Conservation (phyloP, 2,113 vertebrate genomes). For the Scomber colias region DNA sequence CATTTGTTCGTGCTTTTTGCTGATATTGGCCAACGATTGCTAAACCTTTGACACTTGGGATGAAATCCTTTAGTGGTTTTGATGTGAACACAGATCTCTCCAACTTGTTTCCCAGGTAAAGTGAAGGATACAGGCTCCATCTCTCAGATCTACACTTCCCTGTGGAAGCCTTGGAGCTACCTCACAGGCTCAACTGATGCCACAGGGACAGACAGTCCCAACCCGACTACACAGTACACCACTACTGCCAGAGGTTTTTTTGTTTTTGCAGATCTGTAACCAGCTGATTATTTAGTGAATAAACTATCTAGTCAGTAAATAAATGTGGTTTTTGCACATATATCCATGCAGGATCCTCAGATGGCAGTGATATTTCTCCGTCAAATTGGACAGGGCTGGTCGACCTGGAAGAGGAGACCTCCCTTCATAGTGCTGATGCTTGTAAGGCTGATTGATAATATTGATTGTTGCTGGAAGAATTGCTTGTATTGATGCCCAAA, state of each 20-base stretch:
- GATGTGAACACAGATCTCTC: slow-evolving; percentile 16
- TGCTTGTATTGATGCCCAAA: background rate
- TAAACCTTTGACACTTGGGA: slow-evolving; percentile 17
- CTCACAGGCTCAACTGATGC: slow-evolving; percentile 66
- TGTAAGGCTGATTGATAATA: slow-evolving; percentile 56
- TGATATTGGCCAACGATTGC: background rate
- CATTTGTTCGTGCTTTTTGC: background rate
- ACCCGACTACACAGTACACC: slow-evolving; percentile 54
- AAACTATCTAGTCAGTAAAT: background rate
- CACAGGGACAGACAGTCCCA: slow-evolving; percentile 42
- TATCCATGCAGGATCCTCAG: slow-evolving; percentile 9
- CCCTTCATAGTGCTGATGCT: slow-evolving; percentile 20
- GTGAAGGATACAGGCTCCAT: slow-evolving; percentile 63
- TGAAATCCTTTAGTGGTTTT: background rate
- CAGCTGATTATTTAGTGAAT: slow-evolving; percentile 8
- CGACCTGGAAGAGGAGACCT: slow-evolving; percentile 76
- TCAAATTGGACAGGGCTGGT: slow-evolving; percentile 81
- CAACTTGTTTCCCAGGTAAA: slow-evolving; percentile 66
- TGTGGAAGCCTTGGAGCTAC: slow-evolving; percentile 85
- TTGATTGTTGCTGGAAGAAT: background rate
- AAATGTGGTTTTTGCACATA: background rate
- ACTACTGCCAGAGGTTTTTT: slow-evolving; percentile 62
- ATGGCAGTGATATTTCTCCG: slow-evolving; percentile 29
- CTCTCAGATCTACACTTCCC: slow-evolving; percentile 79
- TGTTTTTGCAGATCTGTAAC: slow-evolving; percentile 16